phyloP scores from a whole-genome alignment of 2,888 invertebrate genomes.

The Athalia rosae region DNA sequence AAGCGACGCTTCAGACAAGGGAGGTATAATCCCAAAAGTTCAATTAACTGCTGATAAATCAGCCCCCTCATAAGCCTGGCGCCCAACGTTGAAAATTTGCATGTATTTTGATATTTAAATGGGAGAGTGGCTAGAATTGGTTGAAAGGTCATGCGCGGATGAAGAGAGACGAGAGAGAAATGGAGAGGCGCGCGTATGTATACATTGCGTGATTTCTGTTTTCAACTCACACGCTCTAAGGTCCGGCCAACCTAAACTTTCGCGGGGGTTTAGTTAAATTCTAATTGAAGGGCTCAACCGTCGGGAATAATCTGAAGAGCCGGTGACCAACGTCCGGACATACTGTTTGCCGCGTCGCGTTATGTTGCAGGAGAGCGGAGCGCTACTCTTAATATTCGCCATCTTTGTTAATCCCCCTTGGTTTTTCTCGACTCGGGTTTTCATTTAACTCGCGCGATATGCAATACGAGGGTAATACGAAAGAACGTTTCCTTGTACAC shows the following conservation, averaged over 20 bases:
- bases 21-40: slow-evolving; percentile 47
- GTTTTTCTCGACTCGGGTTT: neutral
- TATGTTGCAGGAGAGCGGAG: neutral
- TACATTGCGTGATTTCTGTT: slow-evolving; percentile 14
- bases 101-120: slow-evolving; percentile 56
- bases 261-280: slow-evolving; percentile 41
- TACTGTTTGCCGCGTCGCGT: slow-evolving; percentile 37
- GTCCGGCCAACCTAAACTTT: slow-evolving; percentile 27
- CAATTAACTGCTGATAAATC: slow-evolving; percentile 54
- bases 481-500: neutral
- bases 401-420: slow-evolving; percentile 16
- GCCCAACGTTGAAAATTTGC: slow-evolving; percentile 48
- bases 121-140: slow-evolving; percentile 41
- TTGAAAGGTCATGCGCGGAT: neutral
- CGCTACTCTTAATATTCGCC: neutral
- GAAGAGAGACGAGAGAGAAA: neutral
- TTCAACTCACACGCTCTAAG: slow-evolving; percentile 32
- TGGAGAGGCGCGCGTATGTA: neutral
- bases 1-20: neutral
- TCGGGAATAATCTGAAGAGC: slow-evolving; percentile 43
- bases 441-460: neutral
- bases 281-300: slow-evolving; percentile 43
- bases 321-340: slow-evolving; percentile 25
- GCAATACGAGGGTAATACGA: too few relatives aligned
- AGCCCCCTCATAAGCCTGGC: slow-evolving; percentile 49